Evolutionary conservation across 2,797 vertebrate genomes (phyloP).

Genomic region (Tokudaia tokunoshimensis): DNA sequence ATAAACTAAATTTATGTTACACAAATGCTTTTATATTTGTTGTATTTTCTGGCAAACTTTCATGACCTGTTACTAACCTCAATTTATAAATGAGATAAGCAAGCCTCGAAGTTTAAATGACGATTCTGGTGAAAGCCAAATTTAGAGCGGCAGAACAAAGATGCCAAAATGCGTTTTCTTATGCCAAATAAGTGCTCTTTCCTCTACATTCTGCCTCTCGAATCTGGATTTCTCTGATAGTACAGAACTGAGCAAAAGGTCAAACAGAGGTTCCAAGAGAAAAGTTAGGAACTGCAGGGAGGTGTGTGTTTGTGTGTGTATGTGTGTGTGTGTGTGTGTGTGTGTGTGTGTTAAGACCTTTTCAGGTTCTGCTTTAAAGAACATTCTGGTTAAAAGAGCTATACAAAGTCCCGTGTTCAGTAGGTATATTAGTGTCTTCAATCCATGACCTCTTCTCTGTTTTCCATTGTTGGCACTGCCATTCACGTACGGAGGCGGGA

Average conservation of each 20-base stretch:
- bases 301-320: too few species aligned
- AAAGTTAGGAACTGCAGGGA: conserved; percentile 31
- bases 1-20: conserved; percentile 36
- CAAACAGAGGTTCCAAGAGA: conserved; percentile 60
- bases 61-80: conserved; percentile 4
- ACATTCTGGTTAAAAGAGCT: conserved; percentile 20
- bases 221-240: conserved; percentile 47
- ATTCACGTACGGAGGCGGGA: not conserved
- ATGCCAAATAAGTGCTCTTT: conserved; percentile 71
- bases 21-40: conserved; percentile 52
- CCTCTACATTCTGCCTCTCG: conserved; percentile 70
- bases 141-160: conserved; percentile 38
- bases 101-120: conserved; percentile 43
- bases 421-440: not conserved
- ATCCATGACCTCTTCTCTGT: conserved; percentile 5
- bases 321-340: too few species aligned
- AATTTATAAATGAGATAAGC: conserved; percentile 57
- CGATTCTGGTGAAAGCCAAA: conserved; percentile 37
- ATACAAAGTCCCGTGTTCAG: not conserved
- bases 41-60: conserved; percentile 42
- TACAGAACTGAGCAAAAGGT: conserved; percentile 72
- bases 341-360: not conserved
- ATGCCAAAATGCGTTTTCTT: conserved; percentile 44
- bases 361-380: not conserved
- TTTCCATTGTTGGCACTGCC: conserved; percentile 13